Conservation (phyloP, 92 coral and sea anemone genomes). For the Palythoa heliodiscus region DNA sequence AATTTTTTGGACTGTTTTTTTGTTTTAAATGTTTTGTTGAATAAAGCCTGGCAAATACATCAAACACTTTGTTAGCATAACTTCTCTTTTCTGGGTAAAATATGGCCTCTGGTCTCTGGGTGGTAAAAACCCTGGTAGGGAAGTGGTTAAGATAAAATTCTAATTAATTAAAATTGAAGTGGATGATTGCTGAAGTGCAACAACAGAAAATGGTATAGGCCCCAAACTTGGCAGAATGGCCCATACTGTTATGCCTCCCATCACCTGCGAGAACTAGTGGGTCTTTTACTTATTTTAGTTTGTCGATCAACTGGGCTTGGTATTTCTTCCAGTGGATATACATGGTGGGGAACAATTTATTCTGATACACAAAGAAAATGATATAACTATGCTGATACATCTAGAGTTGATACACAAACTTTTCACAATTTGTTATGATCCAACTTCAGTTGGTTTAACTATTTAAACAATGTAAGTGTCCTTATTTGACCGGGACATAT, state of each 20-base stretch:
- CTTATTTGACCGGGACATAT: conserved; percentile 14
- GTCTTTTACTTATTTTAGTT: conserved; percentile 37
- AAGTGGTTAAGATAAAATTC: conserved; percentile 4
- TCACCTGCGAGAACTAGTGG: conserved; percentile 46
- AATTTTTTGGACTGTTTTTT: background rate
- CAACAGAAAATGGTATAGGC: conserved; percentile 60
- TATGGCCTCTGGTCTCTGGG: conserved; percentile 12
- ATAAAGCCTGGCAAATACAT: background rate
- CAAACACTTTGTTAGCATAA: conserved; percentile 10
- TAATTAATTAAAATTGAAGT: conserved; percentile 32
- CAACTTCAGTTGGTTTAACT: background rate
- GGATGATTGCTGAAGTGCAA: conserved; percentile 40
- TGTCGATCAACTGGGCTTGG: conserved; percentile 30
- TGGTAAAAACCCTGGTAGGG: conserved; percentile 4
- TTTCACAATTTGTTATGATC: background rate
- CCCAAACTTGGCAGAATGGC: conserved; percentile 54
- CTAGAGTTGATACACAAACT: conserved; percentile 8
- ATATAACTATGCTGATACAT: background rate
- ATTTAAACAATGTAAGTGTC: conserved; percentile 3
- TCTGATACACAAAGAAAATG: conserved; percentile 15
- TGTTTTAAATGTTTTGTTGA: background rate
- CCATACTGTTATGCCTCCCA: conserved; percentile 62
- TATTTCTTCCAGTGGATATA: conserved; percentile 51
- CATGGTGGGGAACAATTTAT: conserved; percentile 46
- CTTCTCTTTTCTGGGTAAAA: background rate